A percentile compares a stretch with the other conserved stretches of the same genome.
Evolutionary conservation across 2,888 invertebrate species (phyloP).

Genomic region (Oithona nana): DNA sequence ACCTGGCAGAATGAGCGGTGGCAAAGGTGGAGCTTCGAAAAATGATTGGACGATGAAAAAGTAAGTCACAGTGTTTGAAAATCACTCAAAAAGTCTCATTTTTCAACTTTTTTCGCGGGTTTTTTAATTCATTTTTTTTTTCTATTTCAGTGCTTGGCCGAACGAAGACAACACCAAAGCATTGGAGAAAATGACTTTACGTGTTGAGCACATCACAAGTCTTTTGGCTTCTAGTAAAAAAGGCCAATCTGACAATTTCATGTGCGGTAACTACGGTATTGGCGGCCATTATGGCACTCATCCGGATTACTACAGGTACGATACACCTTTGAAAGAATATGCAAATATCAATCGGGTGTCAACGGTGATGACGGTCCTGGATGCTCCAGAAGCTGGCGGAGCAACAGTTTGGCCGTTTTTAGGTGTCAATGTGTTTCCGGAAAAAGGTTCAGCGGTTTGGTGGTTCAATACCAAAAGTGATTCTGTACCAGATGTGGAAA

Average conservation of each 20-base stretch:
- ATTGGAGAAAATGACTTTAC: conserved; percentile 7
- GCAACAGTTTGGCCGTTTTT: conserved; percentile 7
- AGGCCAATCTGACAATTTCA: conserved; percentile 10
- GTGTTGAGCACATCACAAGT: conserved; percentile 6
- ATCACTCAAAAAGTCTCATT: too few relatives aligned
- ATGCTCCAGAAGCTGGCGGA: conserved; percentile 9
- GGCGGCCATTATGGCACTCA: conserved; percentile 16
- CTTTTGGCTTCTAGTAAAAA: background rate
- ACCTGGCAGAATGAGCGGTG: conserved; percentile 6
- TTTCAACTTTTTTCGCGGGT: too few relatives aligned
- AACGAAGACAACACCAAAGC: background rate
- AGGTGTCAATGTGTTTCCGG: background rate
- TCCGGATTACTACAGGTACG: background rate
- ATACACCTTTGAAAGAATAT: background rate
- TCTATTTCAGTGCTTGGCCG: conserved; percentile 12
- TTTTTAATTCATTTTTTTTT: too few relatives aligned
- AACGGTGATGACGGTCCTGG: conserved; percentile 4
- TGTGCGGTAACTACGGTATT: conserved; percentile 16
- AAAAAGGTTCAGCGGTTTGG: background rate
- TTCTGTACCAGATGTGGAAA: background rate
- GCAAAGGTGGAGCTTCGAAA: background rate
- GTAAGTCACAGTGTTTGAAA: too few relatives aligned
- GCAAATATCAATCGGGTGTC: background rate
- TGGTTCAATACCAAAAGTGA: conserved; percentile 1
- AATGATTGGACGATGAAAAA: conserved; percentile 17